Conservation (phyloP, 2,888 invertebrate genomes). For the Drosophila helvetica region DNA sequence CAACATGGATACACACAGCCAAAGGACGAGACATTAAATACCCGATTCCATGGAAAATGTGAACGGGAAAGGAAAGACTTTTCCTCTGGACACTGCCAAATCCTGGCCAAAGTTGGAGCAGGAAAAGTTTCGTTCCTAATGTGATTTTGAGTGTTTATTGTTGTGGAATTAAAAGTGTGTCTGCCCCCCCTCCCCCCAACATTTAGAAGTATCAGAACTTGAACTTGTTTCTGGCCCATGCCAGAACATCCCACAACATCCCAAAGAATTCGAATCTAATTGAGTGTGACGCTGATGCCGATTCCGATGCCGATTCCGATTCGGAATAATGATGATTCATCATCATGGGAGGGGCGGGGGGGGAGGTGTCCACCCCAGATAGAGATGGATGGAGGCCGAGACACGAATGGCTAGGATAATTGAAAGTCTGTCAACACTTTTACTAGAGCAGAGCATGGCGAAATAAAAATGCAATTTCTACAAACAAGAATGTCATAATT, state of each 20-base stretch:
- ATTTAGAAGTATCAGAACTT: constrained; percentile 15
- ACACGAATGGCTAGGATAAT: constrained; percentile 59
- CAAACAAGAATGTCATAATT: constrained; percentile 59
- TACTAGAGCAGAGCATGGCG: constrained; percentile 68
- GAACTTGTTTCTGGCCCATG: constrained; percentile 33
- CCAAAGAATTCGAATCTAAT: constrained; percentile 69
- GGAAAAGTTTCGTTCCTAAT: constrained; percentile 63
- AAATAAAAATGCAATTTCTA: constrained; percentile 58
- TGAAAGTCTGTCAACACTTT: constrained; percentile 76
- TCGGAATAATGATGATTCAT: constrained; percentile 11
- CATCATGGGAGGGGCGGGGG: too few relatives aligned
- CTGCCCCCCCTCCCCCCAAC: constrained; percentile 2
- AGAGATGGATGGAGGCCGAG: constrained; percentile 23
- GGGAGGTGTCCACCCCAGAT: too few relatives aligned
- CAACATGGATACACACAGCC: too few relatives aligned
- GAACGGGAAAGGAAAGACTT: too few relatives aligned
- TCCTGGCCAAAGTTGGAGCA: neutral
- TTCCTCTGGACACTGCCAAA: neutral
- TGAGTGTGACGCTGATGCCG: constrained; percentile 54
- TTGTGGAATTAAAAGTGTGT: constrained; percentile 58
- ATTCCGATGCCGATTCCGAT: constrained; percentile 11
- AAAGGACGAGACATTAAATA: neutral
- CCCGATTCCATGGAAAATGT: neutral
- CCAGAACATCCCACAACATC: constrained; percentile 16
- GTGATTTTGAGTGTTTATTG: constrained; percentile 78